Evolutionary conservation across 2,797 vertebrate species (phyloP).

Genomic region (Scomberomorus guttatus): DNA sequence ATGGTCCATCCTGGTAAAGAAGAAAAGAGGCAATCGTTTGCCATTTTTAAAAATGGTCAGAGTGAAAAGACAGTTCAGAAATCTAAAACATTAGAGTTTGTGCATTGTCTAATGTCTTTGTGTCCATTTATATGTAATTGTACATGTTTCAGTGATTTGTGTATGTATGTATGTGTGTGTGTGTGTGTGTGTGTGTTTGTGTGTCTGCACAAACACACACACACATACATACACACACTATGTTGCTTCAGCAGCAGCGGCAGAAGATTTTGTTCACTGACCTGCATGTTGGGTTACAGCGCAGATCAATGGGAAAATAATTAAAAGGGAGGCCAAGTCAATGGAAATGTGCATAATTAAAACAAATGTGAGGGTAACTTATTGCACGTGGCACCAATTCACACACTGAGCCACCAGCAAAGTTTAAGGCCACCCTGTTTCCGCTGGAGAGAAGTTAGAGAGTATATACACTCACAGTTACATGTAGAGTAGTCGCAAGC

Average conservation of each 20-base stretch:
- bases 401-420: slow-evolving; percentile 44
- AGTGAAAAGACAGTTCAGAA: background rate
- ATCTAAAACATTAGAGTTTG: background rate
- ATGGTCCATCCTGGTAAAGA: slow-evolving; percentile 88
- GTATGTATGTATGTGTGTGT: slow-evolving; percentile 1
- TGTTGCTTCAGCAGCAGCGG: slow-evolving; percentile 15
- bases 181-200: slow-evolving; percentile 8
- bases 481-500: background rate
- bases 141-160: background rate
- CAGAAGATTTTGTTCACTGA: slow-evolving; percentile 65
- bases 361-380: slow-evolving; percentile 62
- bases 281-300: slow-evolving; percentile 60
- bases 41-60: background rate
- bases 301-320: slow-evolving; percentile 85
- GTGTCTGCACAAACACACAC: background rate
- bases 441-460: background rate
- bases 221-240: too few species aligned
- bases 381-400: slow-evolving; percentile 56
- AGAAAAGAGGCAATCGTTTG: background rate
- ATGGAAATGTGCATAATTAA: slow-evolving; percentile 82
- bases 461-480: background rate
- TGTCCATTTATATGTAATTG: background rate
- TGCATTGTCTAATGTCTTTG: background rate
- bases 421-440: slow-evolving; percentile 34
- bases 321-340: slow-evolving; percentile 74